These are phyloP conservation scores for Ascaphus truei DNA, from an alignment of 2,113 vertebrate genomes.

Conservation along the genomic window DNA sequence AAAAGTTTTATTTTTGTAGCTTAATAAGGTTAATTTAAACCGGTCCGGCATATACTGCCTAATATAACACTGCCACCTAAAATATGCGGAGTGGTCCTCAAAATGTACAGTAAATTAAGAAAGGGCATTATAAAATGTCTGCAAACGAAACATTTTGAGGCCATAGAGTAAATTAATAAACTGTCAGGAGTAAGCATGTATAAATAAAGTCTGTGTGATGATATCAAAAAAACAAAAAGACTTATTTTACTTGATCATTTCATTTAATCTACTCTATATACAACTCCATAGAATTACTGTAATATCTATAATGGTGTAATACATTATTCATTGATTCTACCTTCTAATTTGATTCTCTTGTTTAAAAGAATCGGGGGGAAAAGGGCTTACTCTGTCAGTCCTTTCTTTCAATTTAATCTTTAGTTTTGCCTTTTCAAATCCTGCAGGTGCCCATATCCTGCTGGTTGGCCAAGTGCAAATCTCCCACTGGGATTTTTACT, in stretches of 20 bases:
- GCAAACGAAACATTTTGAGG: not conserved
- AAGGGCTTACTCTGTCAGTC: constrained; percentile 48
- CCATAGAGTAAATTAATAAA: not conserved
- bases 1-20: constrained; percentile 63
- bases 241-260: constrained; percentile 27
- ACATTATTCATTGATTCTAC: constrained; percentile 39
- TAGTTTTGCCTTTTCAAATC: constrained; percentile 66
- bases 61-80: not conserved
- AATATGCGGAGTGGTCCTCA: not conserved
- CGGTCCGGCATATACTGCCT: not conserved
- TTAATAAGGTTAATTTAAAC: no score
- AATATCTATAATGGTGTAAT: constrained; percentile 35
- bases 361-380: constrained; percentile 56
- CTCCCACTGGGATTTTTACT: constrained; percentile 77
- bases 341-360: constrained; percentile 44
- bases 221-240: not conserved
- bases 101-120: not conserved
- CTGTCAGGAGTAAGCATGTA: not conserved
- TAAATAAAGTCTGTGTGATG: no score
- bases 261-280: constrained; percentile 30
- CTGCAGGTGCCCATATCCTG: constrained; percentile 63
- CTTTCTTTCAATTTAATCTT: constrained; percentile 68
- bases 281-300: constrained; percentile 10
- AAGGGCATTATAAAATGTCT: not conserved
- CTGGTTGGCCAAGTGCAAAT: constrained; percentile 68